phyloP scores from a whole-genome alignment of 2,888 invertebrate genomes.

The Drosophila robusta region DNA sequence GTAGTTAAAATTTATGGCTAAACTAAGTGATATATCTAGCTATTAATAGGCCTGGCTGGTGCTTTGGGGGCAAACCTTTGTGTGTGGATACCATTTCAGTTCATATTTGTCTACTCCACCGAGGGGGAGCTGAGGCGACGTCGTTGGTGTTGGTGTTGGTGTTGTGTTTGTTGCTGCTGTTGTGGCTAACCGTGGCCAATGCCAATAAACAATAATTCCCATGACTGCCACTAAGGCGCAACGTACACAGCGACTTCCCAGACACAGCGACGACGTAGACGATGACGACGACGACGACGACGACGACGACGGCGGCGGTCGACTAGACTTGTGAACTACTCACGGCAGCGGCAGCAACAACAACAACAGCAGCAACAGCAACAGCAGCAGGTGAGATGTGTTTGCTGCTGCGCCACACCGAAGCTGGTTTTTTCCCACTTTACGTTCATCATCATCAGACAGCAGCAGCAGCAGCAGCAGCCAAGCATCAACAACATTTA shows the following conservation, averaged over 20 bases:
- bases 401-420: constrained; percentile 65
- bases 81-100: constrained; percentile 47
- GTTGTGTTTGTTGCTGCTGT: constrained; percentile 36
- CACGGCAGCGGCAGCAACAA: constrained; percentile 49
- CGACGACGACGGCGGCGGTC: constrained; percentile 61
- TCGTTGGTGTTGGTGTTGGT: constrained; percentile 18
- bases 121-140: constrained; percentile 33
- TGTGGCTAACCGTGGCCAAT: constrained; percentile 74
- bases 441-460: constrained; percentile 72
- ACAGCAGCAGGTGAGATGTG: constrained; percentile 71
- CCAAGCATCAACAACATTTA: constrained; percentile 63
- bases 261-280: constrained; percentile 69
- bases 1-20: constrained; percentile 46
- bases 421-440: constrained; percentile 75
- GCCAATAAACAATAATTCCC: constrained; percentile 82
- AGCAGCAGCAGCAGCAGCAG: constrained; percentile 45
- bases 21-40: constrained; percentile 57
- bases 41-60: constrained; percentile 52
- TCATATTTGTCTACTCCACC: constrained; percentile 54
- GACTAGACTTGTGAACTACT: constrained; percentile 71
- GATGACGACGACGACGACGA: constrained; percentile 43
- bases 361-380: constrained; percentile 40
- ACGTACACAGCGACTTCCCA: constrained; percentile 78
- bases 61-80: constrained; percentile 40
- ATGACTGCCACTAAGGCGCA: constrained; percentile 79